Conservation (phyloP, 2,888 invertebrate species). For the Epicampocera succincta region DNA sequence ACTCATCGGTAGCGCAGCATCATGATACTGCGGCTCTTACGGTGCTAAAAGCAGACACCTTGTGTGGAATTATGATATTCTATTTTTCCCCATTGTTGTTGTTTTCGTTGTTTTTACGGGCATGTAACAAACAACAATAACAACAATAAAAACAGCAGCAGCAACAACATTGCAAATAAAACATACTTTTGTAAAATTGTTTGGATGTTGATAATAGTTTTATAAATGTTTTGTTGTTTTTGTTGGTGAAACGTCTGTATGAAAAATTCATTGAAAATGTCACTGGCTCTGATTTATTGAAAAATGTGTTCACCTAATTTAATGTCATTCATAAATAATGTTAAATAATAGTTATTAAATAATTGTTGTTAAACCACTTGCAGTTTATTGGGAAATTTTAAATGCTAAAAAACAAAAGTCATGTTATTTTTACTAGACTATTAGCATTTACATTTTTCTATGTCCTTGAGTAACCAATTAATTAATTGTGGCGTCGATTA, state of each 20-base stretch:
- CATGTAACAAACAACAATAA: constrained; percentile 2
- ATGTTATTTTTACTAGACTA: too few species aligned
- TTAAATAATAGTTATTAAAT: constrained; percentile 38
- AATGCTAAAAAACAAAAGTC: neutral
- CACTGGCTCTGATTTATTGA: constrained; percentile 52
- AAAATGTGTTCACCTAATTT: constrained; percentile 63
- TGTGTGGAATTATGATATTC: constrained; percentile 60
- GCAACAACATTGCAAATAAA: constrained; percentile 6
- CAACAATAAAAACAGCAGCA: too few species aligned
- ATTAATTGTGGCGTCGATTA: too few species aligned
- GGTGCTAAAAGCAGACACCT: constrained; percentile 65
- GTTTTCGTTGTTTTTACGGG: constrained; percentile 1
- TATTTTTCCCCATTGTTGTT: constrained; percentile 13
- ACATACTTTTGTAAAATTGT: constrained; percentile 12
- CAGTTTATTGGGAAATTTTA: too few species aligned
- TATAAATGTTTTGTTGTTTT: constrained; percentile 46
- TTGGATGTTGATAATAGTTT: constrained; percentile 55
- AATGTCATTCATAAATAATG: constrained; percentile 63
- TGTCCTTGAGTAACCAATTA: too few species aligned
- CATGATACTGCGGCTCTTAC: constrained; percentile 44
- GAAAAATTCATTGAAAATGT: constrained; percentile 50
- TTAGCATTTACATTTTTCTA: neutral
- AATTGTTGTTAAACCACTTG: constrained; percentile 6
- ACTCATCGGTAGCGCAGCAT: constrained; percentile 44
- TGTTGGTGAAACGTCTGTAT: constrained; percentile 28